Evolutionary conservation across 2,797 vertebrate species (phyloP), one percentile per base, ranked within the genome.

Genomic region (Jordanella pulchra): DNA sequence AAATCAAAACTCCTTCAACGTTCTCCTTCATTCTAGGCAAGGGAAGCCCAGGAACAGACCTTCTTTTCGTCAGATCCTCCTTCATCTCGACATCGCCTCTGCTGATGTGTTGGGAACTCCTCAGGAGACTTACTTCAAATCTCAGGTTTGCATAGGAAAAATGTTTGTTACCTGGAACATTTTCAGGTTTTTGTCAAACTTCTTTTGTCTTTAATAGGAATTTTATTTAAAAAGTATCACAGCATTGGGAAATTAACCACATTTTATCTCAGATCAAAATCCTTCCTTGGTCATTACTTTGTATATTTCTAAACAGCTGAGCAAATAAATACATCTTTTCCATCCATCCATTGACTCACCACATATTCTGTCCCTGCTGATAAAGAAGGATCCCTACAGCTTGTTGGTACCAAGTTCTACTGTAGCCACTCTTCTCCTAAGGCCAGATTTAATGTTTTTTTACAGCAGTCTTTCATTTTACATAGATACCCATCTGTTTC

Each of bases 51-150:
- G 98, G 71, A 99, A 99, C 77, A 93, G 98, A 3, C 98, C 98
- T 10, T 99, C 98, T 0, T 99, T 99, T 83, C 94, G 98, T 69
- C 98, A 99, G 93, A 99, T 98, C 0, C 96, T 99, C 69, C 95
- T 99, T 74, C 97, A 99, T 86, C 93, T 99, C n/a, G 98, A 99
- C 79, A 99, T 99, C 0, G 98, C 98, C 0, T 96, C 97, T n/a
- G 95, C 98, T 7, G 98, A 99, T 0, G 94, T 99, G 51, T 93
- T 99, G n/a, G 97, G 95, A 72, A 95, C 98, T 60, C 97, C 98
- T 74, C 98, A 99, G 88, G 98, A 99, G 93, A 99, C 98, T 2
- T 99, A 99, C 88, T 99, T 99, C 90, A 98, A 99, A 91, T 99
- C 97, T 87, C 98, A 99, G 96, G 98, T 99, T 87, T 77, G 89